phyloP scores from a whole-genome alignment of 2,888 invertebrate genomes.

The Acheta domesticus region DNA sequence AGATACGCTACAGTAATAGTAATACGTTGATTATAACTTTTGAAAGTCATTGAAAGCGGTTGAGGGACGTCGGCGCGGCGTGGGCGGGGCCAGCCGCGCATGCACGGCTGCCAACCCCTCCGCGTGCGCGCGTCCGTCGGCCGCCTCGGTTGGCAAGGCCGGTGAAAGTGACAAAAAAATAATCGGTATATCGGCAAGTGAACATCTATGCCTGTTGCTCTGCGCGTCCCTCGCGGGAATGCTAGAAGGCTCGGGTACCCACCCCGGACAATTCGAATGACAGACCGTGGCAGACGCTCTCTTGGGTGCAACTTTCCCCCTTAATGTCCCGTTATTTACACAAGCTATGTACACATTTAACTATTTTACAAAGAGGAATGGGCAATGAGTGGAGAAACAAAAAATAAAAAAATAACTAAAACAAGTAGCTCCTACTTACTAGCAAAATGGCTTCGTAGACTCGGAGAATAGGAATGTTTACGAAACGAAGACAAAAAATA shows the following conservation, averaged over 20 bases:
- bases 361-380: conserved; percentile 24
- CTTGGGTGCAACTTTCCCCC: not conserved
- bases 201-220: not conserved
- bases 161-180: not conserved
- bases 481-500: not conserved
- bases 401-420: not conserved
- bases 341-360: conserved; percentile 24
- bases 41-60: conserved; percentile 5
- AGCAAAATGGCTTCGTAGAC: not conserved
- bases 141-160: not conserved
- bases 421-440: not conserved
- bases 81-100: too few relatives aligned
- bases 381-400: not conserved
- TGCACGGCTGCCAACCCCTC: too few relatives aligned
- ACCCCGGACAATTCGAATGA: not conserved
- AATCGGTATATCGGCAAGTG: not conserved
- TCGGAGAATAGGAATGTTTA: not conserved
- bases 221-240: not conserved
- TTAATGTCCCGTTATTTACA: conserved; percentile 20
- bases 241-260: not conserved
- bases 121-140: not conserved
- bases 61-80: not conserved
- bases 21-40: conserved; percentile 18
- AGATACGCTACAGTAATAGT: conserved; percentile 18
- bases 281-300: not conserved